Conservation (phyloP, 2,888 invertebrate genomes). For the Nemotelus pantherinus region DNA sequence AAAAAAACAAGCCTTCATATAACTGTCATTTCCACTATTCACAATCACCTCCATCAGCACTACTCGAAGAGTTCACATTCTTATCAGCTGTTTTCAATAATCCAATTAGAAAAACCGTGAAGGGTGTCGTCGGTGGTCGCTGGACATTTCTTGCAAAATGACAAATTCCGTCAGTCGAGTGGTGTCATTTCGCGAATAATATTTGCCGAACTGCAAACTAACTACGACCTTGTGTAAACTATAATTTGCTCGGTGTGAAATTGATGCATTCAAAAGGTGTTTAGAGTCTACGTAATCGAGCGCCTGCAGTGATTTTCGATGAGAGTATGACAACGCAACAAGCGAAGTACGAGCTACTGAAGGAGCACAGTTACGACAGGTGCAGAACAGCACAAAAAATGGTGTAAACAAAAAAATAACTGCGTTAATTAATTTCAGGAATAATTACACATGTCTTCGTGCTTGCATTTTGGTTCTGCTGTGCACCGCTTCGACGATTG, state of each 20-base stretch:
- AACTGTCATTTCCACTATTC: too few species aligned
- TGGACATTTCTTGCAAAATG: constrained; percentile 14
- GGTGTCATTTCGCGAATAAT: constrained; percentile 9
- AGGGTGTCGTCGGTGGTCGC: too few species aligned
- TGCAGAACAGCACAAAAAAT: constrained; percentile 6
- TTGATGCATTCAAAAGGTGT: not conserved
- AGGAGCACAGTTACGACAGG: constrained; percentile 42
- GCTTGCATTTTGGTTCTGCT: constrained; percentile 49
- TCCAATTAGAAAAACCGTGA: too few species aligned
- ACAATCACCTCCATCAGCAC: too few species aligned
- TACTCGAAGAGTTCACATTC: too few species aligned
- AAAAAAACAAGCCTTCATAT: too few species aligned
- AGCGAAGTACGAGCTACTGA: constrained; percentile 49
- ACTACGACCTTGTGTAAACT: not conserved
- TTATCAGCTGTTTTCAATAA: too few species aligned
- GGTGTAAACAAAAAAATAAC: not conserved
- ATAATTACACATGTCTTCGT: constrained; percentile 50
- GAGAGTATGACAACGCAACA: constrained; percentile 48
- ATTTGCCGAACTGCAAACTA: not conserved
- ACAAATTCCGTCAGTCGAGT: constrained; percentile 33
- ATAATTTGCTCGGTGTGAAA: not conserved
- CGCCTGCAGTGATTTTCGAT: not conserved
- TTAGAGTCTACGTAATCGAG: not conserved
- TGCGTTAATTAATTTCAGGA: constrained; percentile 41
- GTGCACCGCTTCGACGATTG: constrained; percentile 53